Conservation (phyloP, 2,797 vertebrate species). For the Sylvilagus floridanus region DNA sequence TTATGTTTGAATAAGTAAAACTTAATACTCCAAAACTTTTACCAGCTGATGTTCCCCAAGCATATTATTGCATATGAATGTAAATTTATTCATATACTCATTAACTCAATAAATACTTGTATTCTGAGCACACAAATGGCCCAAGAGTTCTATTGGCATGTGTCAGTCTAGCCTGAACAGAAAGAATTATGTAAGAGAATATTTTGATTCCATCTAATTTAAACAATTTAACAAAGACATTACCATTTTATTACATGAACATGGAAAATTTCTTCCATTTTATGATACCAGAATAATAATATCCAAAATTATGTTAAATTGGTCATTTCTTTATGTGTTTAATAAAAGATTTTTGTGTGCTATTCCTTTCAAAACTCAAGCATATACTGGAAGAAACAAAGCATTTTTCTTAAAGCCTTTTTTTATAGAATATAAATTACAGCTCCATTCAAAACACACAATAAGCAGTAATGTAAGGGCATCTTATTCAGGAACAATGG, state of each 20-base stretch:
- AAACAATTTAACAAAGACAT: background rate
- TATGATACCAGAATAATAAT: conserved; percentile 40
- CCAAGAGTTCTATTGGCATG: background rate
- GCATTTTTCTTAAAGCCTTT: conserved; percentile 49
- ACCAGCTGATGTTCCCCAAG: background rate
- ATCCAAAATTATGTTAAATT: conserved; percentile 54
- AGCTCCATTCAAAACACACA: conserved; percentile 62
- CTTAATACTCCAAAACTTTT: background rate
- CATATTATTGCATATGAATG: background rate
- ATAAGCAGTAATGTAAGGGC: background rate
- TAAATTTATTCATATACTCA: background rate
- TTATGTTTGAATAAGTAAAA: conserved; percentile 21
- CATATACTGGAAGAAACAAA: conserved; percentile 54
- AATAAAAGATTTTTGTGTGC: conserved; percentile 49
- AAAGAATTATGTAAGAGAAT: background rate
- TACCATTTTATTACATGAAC: background rate
- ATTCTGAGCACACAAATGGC: background rate
- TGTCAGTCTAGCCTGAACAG: background rate
- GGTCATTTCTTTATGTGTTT: conserved; percentile 56
- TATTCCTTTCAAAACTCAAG: conserved; percentile 24
- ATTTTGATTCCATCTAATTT: conserved; percentile 41
- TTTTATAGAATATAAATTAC: conserved; percentile 67
- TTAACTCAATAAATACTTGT: background rate
- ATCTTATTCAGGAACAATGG: conserved; percentile 50
- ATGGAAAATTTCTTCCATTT: conserved; percentile 9